Conservation (phyloP, 2,888 invertebrate genomes). For the Hipparchia sbordonii region DNA sequence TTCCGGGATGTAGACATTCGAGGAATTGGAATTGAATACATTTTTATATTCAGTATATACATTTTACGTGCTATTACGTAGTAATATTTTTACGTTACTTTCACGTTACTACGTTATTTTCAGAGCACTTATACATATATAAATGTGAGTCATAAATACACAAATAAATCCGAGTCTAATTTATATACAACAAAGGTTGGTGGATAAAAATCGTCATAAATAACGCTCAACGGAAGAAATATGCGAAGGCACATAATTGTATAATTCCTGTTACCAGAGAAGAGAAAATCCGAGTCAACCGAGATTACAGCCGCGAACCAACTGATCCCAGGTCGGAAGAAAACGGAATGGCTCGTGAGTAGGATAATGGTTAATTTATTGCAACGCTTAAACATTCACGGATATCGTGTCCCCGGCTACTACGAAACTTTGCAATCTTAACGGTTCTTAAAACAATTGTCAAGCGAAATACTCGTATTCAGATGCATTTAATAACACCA, state of each 20-base stretch:
- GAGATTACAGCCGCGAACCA: conserved; percentile 80
- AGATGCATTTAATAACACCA: too few species aligned
- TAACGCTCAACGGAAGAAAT: conserved; percentile 29
- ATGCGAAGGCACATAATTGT: conserved; percentile 62
- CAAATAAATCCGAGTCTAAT: conserved; percentile 17
- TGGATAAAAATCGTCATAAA: conserved; percentile 24
- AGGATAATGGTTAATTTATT: conserved; percentile 82
- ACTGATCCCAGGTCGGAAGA: conserved; percentile 78
- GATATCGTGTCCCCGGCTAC: conserved; percentile 20
- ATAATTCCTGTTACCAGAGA: conserved; percentile 70
- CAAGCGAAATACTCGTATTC: neutral
- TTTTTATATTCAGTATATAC: too few species aligned
- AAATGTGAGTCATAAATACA: neutral
- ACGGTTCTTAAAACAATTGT: neutral
- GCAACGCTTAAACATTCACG: conserved; percentile 80
- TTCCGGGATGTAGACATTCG: too few species aligned
- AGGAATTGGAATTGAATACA: too few species aligned
- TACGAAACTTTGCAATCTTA: conserved; percentile 1
- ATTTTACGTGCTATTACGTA: too few species aligned
- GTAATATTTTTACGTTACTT: neutral
- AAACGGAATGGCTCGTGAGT: conserved; percentile 80
- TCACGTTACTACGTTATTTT: neutral
- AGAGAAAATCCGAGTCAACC: conserved; percentile 72
- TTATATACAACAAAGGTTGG: conserved; percentile 16
- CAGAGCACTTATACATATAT: neutral